Evolutionary conservation across 2,797 vertebrate species (phyloP).

Genomic region (Lates japonicus): DNA sequence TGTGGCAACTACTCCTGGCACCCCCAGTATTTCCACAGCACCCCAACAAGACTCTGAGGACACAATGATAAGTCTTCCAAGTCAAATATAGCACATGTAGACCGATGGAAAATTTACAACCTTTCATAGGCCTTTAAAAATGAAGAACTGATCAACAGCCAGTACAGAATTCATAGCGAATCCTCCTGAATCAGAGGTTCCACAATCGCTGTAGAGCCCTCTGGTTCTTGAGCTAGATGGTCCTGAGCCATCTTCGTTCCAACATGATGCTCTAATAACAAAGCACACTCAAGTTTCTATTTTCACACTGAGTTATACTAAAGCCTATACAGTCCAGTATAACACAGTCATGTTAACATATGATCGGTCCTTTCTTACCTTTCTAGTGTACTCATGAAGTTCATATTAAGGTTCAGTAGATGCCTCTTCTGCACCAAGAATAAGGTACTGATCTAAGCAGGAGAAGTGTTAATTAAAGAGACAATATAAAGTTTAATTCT

Average conservation of each 20-base stretch:
- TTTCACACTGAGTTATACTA: not conserved
- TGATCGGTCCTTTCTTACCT: conserved; percentile 78
- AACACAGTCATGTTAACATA: too few species aligned
- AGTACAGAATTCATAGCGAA: not conserved
- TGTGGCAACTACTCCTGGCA: too few species aligned
- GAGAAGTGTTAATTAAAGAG: not conserved
- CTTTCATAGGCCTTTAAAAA: too few species aligned
- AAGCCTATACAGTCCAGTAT: not conserved
- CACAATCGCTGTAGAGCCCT: too few species aligned
- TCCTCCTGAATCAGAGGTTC: too few species aligned
- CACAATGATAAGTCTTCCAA: too few species aligned
- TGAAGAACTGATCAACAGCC: not conserved
- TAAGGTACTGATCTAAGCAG: conserved; percentile 89
- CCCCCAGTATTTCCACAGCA: too few species aligned
- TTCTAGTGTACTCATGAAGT: conserved; percentile 92
- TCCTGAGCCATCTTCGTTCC: not conserved
- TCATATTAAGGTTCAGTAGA: conserved; percentile 94
- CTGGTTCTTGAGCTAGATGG: too few species aligned
- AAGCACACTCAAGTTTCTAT: not conserved
- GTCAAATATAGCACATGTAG: too few species aligned
- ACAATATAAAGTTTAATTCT: not conserved
- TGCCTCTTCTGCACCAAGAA: conserved; percentile 91
- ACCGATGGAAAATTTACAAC: too few species aligned
- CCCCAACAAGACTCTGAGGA: too few species aligned
- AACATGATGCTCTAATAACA: not conserved